Percentiles rank a stretch among this genome's conserved stretches.
Evolutionary conservation across 2,113 vertebrate species (phyloP).

Genomic region (Chionodraco myersi): DNA sequence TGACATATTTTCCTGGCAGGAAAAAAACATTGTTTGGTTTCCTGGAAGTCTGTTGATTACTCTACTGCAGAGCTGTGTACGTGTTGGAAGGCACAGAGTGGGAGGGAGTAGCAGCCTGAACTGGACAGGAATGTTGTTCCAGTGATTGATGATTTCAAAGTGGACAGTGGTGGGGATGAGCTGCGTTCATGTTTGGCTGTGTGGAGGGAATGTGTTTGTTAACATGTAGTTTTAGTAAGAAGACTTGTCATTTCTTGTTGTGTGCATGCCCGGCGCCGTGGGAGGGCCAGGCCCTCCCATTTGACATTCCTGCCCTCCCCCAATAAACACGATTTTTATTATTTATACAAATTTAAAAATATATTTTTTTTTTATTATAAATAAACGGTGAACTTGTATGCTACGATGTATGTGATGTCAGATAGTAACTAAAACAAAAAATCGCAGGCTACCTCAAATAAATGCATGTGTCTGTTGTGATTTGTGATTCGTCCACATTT

Average conservation of each 20-base stretch:
- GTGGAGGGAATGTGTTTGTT: not conserved
- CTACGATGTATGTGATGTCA: no score
- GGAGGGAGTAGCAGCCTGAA: constrained; percentile 3
- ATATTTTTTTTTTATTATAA: no score
- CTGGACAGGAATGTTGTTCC: constrained; percentile 6
- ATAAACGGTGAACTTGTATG: no score
- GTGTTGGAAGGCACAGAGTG: constrained; percentile 1
- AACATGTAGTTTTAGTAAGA: not conserved
- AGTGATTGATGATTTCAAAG: constrained; percentile 14
- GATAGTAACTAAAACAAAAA: no score
- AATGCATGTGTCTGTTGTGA: no score
- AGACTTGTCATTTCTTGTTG: not conserved
- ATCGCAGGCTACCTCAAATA: no score
- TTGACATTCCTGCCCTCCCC: no score
- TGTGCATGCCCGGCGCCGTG: no score
- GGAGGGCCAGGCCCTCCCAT: no score
- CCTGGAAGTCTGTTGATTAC: constrained; percentile 54
- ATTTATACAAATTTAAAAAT: no score
- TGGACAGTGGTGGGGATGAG: not conserved
- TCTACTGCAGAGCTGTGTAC: constrained; percentile 38
- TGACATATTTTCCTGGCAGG: constrained; percentile 34
- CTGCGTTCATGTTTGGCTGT: not conserved
- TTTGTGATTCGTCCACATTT: no score
- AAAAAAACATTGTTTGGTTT: constrained; percentile 54
- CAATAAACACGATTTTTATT: no score